Percentiles rank a stretch among this genome's conserved stretches.
Evolutionary conservation across 2,888 invertebrate species (phyloP).

Genomic region (Archaeoteleia sp.): DNA sequence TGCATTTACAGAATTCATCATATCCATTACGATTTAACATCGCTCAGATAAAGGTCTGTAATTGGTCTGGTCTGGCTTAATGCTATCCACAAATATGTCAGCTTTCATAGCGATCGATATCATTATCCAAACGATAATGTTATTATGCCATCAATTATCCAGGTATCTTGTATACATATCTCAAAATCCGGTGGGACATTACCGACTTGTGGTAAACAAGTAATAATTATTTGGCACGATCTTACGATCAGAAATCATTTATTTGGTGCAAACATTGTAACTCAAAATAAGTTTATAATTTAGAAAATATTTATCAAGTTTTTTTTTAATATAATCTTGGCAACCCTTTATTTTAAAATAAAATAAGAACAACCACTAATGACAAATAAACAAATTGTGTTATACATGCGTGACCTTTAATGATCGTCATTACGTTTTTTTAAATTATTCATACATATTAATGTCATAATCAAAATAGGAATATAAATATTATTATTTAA

Average conservation of each 20-base stretch:
- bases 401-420: too few species aligned
- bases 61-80: conserved; percentile 15
- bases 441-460: too few species aligned
- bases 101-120: conserved; percentile 38
- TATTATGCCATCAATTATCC: conserved; percentile 28
- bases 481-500: too few species aligned
- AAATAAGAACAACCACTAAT: too few species aligned
- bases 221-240: conserved; percentile 35
- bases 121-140: conserved; percentile 29
- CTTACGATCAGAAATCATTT: conserved; percentile 1
- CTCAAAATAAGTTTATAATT: too few species aligned
- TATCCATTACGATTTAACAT: conserved; percentile 13
- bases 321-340: too few species aligned
- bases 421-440: too few species aligned
- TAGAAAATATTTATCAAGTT: too few species aligned
- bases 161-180: conserved; percentile 29
- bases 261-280: too few species aligned
- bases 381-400: too few species aligned
- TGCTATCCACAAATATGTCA: conserved; percentile 40
- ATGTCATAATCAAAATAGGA: too few species aligned
- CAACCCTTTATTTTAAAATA: too few species aligned
- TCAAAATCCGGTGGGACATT: conserved; percentile 32
- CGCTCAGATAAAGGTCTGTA: neutral
- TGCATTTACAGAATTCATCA: conserved; percentile 18
- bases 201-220: conserved; percentile 19